These are phyloP conservation scores for Tadarida brasiliensis DNA, from an alignment of 2,797 vertebrate species.

Conservation along the genomic window DNA sequence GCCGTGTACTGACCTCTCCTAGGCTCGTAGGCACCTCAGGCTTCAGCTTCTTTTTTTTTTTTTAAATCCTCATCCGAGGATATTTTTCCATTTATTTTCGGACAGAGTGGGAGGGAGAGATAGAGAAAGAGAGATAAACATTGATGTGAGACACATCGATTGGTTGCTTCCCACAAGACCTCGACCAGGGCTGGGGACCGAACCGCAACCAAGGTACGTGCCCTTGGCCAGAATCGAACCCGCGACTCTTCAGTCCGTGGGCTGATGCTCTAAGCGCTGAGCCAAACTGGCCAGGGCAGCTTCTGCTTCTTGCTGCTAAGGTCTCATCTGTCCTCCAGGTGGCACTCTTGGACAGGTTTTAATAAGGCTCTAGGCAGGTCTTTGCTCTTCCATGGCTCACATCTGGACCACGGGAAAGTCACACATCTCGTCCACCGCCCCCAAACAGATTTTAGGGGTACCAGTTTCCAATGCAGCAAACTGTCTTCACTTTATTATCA, in stretches of 20 bases:
- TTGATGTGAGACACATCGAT: no score
- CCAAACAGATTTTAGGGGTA: neutral
- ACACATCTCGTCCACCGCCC: neutral
- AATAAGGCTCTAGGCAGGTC: rapidly evolving
- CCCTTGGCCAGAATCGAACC: no score
- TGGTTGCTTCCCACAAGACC: no score
- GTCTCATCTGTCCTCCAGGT: neutral
- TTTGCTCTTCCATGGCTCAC: neutral
- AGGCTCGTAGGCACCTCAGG: rapidly evolving
- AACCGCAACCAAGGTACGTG: no score
- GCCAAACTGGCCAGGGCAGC: neutral
- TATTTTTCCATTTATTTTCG: no score
- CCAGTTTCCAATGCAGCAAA: neutral
- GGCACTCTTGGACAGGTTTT: constrained; percentile 32
- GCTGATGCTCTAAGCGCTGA: no score
- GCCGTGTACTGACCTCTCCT: neutral
- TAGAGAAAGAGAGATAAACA: no score
- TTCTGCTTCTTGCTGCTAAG: neutral
- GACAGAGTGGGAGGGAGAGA: no score
- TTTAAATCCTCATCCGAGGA: no score
- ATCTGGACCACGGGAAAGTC: neutral
- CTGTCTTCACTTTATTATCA: neutral
- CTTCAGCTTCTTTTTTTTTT: neutral
- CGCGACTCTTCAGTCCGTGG: no score
- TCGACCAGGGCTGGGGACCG: no score